Evolutionary conservation across 2,888 invertebrate genomes (phyloP).

Genomic region (Chrysotoxum bicinctum): DNA sequence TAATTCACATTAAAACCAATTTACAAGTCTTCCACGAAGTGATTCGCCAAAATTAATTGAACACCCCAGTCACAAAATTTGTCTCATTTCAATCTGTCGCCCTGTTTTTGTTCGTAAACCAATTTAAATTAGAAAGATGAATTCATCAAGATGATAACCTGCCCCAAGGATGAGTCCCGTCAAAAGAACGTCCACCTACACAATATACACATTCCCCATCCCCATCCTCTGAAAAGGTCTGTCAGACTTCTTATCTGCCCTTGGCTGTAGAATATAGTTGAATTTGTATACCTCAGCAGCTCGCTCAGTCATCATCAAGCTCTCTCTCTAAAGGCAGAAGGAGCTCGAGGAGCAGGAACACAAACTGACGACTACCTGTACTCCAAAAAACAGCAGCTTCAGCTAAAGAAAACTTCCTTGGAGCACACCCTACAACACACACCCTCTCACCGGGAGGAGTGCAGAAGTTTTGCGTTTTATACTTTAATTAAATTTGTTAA

Average conservation of each 20-base stretch:
- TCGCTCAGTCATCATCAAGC: slow-evolving; percentile 9
- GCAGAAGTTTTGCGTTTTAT: slow-evolving; percentile 53
- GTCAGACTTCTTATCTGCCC: slow-evolving; percentile 30
- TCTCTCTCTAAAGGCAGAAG: neutral
- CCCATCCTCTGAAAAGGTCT: neutral
- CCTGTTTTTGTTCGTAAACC: slow-evolving; percentile 31
- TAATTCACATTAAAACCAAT: slow-evolving; percentile 37
- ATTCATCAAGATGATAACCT: slow-evolving; percentile 61
- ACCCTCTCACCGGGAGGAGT: slow-evolving; percentile 21
- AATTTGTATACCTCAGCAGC: slow-evolving; percentile 19
- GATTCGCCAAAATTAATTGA: slow-evolving; percentile 51
- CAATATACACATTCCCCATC: neutral
- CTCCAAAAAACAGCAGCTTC: neutral
- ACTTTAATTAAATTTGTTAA: slow-evolving; percentile 69
- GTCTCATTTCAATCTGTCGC: slow-evolving; percentile 52
- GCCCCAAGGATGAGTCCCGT: slow-evolving; percentile 20
- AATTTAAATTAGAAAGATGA: slow-evolving; percentile 53
- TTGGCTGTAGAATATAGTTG: neutral
- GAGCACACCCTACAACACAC: neutral
- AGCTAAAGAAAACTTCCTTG: slow-evolving; percentile 20
- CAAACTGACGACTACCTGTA: neutral
- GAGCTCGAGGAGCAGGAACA: neutral
- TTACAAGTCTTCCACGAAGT: slow-evolving; percentile 37
- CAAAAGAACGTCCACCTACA: slow-evolving; percentile 12
- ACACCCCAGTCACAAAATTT: slow-evolving; percentile 38